These are phyloP conservation scores for Rhimphoctona megacephalus DNA, from an alignment of 2,888 invertebrate species.

Conservation along the genomic window DNA sequence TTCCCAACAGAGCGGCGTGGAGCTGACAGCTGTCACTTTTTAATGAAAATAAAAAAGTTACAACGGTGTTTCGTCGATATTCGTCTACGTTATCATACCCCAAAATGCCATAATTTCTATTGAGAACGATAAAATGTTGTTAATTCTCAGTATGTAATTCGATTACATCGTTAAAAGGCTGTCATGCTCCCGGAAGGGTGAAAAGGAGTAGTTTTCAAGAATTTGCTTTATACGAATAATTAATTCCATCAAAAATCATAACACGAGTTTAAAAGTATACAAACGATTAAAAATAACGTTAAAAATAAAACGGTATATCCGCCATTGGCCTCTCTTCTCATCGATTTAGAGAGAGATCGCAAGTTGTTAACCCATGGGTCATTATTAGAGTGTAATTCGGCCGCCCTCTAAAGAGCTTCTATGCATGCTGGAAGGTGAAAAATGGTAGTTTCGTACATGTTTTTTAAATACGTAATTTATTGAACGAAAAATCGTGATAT, in stretches of 20 bases:
- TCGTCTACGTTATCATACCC: neutral
- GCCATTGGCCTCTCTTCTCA: neutral
- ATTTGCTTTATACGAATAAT: neutral
- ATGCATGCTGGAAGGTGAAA: neutral
- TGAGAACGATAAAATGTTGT: neutral
- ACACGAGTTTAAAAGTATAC: too few species aligned
- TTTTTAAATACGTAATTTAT: too few species aligned
- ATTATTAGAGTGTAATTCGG: too few species aligned
- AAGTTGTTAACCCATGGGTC: too few species aligned
- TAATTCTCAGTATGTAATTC: neutral
- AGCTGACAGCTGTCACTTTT: constrained; percentile 8
- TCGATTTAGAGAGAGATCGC: neutral
- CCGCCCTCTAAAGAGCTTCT: neutral
- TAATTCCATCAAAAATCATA: neutral
- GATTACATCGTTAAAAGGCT: neutral
- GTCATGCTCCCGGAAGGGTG: neutral
- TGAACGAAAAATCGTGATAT: too few species aligned
- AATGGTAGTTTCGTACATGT: too few species aligned
- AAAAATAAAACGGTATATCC: neutral
- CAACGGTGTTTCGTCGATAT: neutral
- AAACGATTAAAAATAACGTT: too few species aligned
- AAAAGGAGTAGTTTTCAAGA: neutral
- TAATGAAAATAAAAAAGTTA: constrained; percentile 15
- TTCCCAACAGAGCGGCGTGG: constrained; percentile 1
- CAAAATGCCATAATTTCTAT: neutral